These are phyloP conservation scores for Cygnus atratus DNA, from an alignment of 2,113 vertebrate species.

Conservation along the genomic window DNA sequence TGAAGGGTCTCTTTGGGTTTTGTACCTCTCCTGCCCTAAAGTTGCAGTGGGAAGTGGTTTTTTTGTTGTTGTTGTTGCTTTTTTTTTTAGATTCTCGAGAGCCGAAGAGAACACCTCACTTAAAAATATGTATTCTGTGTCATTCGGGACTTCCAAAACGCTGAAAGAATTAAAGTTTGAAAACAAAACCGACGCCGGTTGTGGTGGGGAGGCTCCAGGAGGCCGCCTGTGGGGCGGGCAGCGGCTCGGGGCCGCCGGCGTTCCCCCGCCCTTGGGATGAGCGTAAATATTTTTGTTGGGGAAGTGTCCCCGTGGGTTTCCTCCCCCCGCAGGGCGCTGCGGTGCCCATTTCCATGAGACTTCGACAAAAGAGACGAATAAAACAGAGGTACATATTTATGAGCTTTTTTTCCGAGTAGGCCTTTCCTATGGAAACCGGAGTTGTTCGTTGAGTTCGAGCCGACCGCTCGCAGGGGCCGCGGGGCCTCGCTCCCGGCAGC, in stretches of 20 bases:
- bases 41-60: slow-evolving; percentile 33
- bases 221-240: background rate
- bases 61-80: background rate
- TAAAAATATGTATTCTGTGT: slow-evolving; percentile 42
- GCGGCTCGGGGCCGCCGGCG: background rate
- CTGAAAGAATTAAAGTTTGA: background rate
- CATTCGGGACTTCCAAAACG: slow-evolving; percentile 43
- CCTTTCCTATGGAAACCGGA: slow-evolving; percentile 33
- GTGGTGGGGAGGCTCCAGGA: background rate
- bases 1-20: background rate
- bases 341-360: slow-evolving; percentile 61
- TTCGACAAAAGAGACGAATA: slow-evolving; percentile 63
- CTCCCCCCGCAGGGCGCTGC: slow-evolving; percentile 54
- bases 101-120: slow-evolving; percentile 45
- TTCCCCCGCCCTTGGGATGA: too few species aligned
- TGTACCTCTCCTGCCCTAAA: background rate
- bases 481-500: background rate
- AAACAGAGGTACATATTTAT: slow-evolving; percentile 53
- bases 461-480: too few species aligned
- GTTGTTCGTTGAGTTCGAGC: background rate
- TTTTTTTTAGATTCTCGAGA: slow-evolving; percentile 5
- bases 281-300: slow-evolving; percentile 55
- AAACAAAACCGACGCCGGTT: background rate
- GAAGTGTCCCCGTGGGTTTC: slow-evolving; percentile 9
- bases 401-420: background rate